Conservation (phyloP, 1,140 invertebrate species). For the Phocides pigmalion region DNA sequence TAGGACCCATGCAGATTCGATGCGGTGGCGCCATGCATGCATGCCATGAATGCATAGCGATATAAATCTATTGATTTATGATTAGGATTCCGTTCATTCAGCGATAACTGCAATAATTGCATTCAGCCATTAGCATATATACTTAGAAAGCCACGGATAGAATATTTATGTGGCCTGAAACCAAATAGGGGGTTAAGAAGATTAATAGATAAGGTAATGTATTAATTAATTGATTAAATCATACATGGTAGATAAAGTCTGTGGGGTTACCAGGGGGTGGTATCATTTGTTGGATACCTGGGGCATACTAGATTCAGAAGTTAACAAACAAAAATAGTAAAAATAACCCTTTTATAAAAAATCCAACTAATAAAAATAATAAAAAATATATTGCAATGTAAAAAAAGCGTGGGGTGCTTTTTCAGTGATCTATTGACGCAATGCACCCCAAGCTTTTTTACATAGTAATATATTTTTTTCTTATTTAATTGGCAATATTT, state of each 20-base stretch:
- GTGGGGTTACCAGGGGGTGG: too few relatives aligned
- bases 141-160: slow-evolving; percentile 29
- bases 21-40: slow-evolving; percentile 47
- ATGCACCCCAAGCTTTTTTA: too few relatives aligned
- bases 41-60: slow-evolving; percentile 44
- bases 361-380: too few relatives aligned
- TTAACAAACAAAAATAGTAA: too few relatives aligned
- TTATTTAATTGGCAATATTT: too few relatives aligned
- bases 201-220: not conserved
- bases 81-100: slow-evolving; percentile 64
- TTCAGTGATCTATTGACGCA: too few relatives aligned
- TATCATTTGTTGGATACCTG: too few relatives aligned
- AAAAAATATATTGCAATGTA: too few relatives aligned
- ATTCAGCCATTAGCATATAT: slow-evolving; percentile 48
- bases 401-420: too few relatives aligned
- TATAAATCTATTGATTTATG: slow-evolving; percentile 58
- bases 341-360: too few relatives aligned
- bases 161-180: slow-evolving; percentile 37
- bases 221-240: not conserved
- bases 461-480: too few relatives aligned
- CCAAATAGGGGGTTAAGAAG: slow-evolving; percentile 6
- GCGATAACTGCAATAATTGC: slow-evolving; percentile 64
- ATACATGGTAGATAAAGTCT: not conserved
- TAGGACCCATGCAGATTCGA: slow-evolving; percentile 32
- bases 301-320: too few relatives aligned